phyloP scores from a whole-genome alignment of 37 sponge, comb jelly and placozoan genomes.

The Halisarca cf. caerulea region DNA sequence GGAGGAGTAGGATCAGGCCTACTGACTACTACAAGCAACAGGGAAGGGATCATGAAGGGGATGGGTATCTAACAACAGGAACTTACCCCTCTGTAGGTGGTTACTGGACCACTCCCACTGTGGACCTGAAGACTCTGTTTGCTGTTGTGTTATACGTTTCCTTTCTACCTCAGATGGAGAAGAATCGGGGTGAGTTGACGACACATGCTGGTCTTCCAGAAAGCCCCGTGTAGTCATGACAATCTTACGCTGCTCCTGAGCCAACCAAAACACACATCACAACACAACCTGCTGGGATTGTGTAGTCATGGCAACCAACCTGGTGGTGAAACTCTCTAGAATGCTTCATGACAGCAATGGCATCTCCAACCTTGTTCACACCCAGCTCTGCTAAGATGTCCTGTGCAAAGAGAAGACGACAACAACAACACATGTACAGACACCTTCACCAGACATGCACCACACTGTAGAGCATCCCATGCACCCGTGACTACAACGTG shows the following conservation, averaged over 20 bases:
- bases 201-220: conserved; percentile 1
- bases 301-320: conserved; percentile 25
- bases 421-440: background rate
- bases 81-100: no score
- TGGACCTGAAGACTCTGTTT: background rate
- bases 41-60: no score
- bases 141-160: background rate
- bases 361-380: conserved; percentile 90
- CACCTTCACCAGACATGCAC: background rate
- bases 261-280: background rate
- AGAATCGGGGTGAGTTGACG: conserved; percentile 6
- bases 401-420: conserved; percentile 44
- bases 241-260: conserved; percentile 6
- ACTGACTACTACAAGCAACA: no score
- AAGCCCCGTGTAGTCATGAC: background rate
- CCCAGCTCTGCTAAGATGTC: conserved; percentile 92
- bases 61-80: no score
- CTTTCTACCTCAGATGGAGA: background rate
- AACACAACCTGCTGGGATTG: background rate
- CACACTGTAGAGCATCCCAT: background rate
- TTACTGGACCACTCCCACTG: no score
- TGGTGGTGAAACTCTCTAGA: conserved; percentile 79
- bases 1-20: no score
- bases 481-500: background rate
- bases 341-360: conserved; percentile 92